Conservation (phyloP, 2,888 invertebrate genomes). For the Rhagonycha fulva region DNA sequence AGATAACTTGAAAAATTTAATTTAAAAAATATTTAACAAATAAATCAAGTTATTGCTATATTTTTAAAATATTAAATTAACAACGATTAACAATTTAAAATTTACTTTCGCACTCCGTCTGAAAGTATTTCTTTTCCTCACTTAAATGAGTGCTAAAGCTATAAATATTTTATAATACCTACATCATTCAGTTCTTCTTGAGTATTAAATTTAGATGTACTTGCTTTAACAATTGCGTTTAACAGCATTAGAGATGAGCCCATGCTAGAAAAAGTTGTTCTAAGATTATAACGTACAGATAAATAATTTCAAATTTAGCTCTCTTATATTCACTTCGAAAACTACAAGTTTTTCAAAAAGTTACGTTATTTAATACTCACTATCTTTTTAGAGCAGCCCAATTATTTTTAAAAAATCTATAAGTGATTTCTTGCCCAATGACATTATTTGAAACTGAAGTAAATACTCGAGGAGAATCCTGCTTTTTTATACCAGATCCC, state of each 20-base stretch:
- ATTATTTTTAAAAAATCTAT: constrained; percentile 76
- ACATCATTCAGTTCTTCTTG: constrained; percentile 78
- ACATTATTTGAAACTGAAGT: constrained; percentile 74
- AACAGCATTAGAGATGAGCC: constrained; percentile 73
- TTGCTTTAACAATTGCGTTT: constrained; percentile 72
- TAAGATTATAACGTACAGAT: background rate
- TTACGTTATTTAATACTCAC: constrained; percentile 60
- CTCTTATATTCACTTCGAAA: background rate
- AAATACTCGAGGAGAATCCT: constrained; percentile 79
- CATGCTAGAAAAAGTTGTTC: constrained; percentile 60
- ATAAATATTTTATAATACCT: constrained; percentile 43
- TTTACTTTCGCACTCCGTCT: no score
- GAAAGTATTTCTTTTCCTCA: no score
- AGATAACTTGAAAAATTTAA: no score
- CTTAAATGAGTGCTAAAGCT: no score
- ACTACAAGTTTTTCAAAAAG: background rate
- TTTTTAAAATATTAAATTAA: background rate
- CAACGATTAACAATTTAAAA: background rate
- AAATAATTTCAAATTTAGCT: background rate
- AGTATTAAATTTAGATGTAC: constrained; percentile 75
- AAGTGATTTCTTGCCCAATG: constrained; percentile 81
- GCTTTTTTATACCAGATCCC: constrained; percentile 79
- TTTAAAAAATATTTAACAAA: no score
- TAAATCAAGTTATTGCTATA: no score
- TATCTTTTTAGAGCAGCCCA: constrained; percentile 73